Conservation (phyloP, 1,140 invertebrate species). For the Megalopta genalis region DNA sequence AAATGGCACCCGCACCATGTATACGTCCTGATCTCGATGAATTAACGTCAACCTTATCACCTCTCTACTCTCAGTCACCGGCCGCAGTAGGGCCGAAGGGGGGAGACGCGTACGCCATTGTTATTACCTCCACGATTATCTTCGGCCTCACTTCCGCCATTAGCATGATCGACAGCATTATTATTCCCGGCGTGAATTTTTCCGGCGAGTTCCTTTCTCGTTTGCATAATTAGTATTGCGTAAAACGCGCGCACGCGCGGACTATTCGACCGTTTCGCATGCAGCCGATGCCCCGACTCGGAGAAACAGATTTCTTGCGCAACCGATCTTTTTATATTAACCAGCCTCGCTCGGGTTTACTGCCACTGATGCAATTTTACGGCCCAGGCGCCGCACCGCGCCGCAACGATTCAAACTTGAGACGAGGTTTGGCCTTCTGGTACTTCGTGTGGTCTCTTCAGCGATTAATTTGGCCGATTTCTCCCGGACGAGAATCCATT, state of each 20-base stretch:
- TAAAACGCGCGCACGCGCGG: slow-evolving; percentile 34
- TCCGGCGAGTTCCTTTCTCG: slow-evolving; percentile 48
- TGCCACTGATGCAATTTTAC: not conserved
- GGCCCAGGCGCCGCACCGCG: no score
- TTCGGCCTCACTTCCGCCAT: slow-evolving; percentile 57
- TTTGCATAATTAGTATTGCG: slow-evolving; percentile 63
- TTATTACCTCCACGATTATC: slow-evolving; percentile 55
- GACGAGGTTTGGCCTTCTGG: no score
- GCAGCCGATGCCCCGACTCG: slow-evolving; percentile 7
- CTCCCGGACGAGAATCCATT: not conserved
- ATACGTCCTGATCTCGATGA: slow-evolving; percentile 45
- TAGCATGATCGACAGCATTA: slow-evolving; percentile 63
- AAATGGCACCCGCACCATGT: slow-evolving; percentile 27
- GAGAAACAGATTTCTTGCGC: slow-evolving; percentile 29
- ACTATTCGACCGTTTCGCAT: slow-evolving; percentile 33
- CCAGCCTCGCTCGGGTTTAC: not conserved
- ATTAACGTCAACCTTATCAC: slow-evolving; percentile 59
- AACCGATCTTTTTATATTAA: slow-evolving; percentile 9
- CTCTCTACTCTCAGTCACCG: slow-evolving; percentile 28
- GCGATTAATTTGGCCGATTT: not conserved
- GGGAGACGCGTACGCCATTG: slow-evolving; percentile 38
- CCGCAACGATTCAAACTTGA: no score
- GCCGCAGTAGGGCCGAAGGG: slow-evolving; percentile 7
- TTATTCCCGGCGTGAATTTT: slow-evolving; percentile 60
- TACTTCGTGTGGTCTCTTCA: no score